phyloP scores from a whole-genome alignment of 2,888 invertebrate genomes.

The Ypsolopha scabrella region DNA sequence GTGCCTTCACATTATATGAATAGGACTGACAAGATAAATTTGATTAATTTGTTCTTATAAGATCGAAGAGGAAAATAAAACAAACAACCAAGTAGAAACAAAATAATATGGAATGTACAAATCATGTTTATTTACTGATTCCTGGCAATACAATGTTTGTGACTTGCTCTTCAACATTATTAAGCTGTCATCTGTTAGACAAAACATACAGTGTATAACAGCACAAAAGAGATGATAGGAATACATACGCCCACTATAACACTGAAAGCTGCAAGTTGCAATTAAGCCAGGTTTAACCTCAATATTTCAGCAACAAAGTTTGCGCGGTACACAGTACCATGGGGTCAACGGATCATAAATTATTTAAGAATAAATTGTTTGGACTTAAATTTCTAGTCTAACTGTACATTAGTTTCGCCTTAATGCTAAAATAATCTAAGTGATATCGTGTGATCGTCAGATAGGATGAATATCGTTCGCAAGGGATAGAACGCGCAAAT shows the following conservation, averaged over 20 bases:
- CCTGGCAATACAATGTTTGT: conserved; percentile 71
- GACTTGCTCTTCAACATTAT: conserved; percentile 41
- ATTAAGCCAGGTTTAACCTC: conserved; percentile 53
- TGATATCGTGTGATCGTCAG: conserved; percentile 63
- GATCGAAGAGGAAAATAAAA: conserved; percentile 62
- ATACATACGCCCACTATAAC: conserved; percentile 54
- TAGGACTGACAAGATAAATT: neutral
- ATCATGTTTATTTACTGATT: conserved; percentile 78
- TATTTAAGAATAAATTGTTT: conserved; percentile 60
- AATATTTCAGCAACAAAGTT: conserved; percentile 37
- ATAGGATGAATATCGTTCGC: conserved; percentile 39
- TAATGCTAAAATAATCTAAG: conserved; percentile 71
- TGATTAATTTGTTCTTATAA: neutral
- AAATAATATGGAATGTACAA: conserved; percentile 86
- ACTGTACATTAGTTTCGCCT: conserved; percentile 73
- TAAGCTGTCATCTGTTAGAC: conserved; percentile 31
- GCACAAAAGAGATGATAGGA: conserved; percentile 24
- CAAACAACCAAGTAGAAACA: conserved; percentile 70
- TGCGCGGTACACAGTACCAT: conserved; percentile 55
- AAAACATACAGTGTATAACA: conserved; percentile 30
- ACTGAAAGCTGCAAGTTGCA: conserved; percentile 48
- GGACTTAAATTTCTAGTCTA: conserved; percentile 71
- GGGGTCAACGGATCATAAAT: conserved; percentile 58
- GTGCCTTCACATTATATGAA: conserved; percentile 11
- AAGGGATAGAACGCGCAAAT: conserved; percentile 50